Evolutionary conservation across 2,888 invertebrate genomes (phyloP).

Genomic region (Trissolcus brochymenae): DNA sequence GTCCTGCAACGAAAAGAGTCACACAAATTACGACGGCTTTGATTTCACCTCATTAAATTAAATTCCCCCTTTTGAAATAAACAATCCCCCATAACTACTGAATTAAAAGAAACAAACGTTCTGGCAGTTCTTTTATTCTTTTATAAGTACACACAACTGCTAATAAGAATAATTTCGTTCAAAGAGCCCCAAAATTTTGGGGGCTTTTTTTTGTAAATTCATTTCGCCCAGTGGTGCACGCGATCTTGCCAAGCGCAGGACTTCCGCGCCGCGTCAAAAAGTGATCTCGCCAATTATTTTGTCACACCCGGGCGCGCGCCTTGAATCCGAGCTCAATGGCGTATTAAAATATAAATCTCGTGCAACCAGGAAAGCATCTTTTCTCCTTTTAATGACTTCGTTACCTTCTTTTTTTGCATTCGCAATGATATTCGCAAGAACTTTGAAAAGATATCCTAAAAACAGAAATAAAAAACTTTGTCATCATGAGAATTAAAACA

Average conservation of each 20-base stretch:
- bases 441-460: conserved; percentile 9
- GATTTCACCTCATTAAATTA: no score
- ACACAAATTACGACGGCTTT: not conserved
- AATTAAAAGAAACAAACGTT: no score
- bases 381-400: conserved; percentile 41
- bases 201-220: no score
- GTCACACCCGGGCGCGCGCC: conserved; percentile 44
- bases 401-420: conserved; percentile 23
- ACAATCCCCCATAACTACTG: no score
- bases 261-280: conserved; percentile 45
- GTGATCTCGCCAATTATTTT: conserved; percentile 47
- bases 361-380: not conserved
- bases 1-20: not conserved
- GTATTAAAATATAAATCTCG: conserved; percentile 48
- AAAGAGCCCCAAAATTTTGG: no score
- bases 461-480: not conserved
- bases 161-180: no score
- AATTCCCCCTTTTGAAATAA: no score
- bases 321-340: conserved; percentile 42
- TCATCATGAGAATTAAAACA: not conserved
- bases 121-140: no score
- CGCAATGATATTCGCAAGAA: conserved; percentile 18
- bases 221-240: conserved; percentile 20
- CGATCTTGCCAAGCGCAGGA: conserved; percentile 29
- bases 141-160: no score